Conservation (phyloP, 2,113 vertebrate species). For the Anguilla japonica region DNA sequence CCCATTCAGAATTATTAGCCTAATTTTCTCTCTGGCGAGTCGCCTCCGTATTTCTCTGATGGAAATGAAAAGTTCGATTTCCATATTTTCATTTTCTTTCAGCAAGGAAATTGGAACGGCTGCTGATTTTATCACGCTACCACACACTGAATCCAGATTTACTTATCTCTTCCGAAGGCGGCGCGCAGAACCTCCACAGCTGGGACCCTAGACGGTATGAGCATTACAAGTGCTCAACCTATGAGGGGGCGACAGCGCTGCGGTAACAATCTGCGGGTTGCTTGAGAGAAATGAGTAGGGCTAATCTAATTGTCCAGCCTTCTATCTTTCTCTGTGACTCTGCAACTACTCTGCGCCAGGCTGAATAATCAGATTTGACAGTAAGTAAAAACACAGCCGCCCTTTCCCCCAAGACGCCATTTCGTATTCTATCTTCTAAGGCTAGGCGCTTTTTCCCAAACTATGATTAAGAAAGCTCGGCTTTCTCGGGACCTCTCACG, state of each 20-base stretch:
- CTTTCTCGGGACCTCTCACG: too few species aligned
- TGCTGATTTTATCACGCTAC: not conserved
- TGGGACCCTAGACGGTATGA: not conserved
- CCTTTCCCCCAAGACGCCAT: too few species aligned
- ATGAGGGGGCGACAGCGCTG: not conserved
- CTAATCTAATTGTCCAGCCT: not conserved
- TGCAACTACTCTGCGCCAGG: not conserved
- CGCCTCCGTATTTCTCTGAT: not conserved
- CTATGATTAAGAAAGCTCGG: too few species aligned
- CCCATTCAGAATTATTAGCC: not conserved
- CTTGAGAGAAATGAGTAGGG: not conserved
- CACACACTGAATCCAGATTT: not conserved
- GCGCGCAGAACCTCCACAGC: not conserved
- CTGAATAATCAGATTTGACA: constrained; percentile 3
- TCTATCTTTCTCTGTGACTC: not conserved
- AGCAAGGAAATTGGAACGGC: not conserved
- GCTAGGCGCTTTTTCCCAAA: too few species aligned
- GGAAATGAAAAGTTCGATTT: not conserved
- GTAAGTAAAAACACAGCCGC: not conserved
- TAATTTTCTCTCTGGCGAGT: not conserved
- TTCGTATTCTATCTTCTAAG: not conserved
- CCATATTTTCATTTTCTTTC: constrained; percentile 7
- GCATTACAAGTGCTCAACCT: not conserved
- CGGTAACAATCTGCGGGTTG: not conserved
- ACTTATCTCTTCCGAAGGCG: not conserved